phyloP scores from a whole-genome alignment of 2,113 vertebrate species.

The Scalopus aquaticus region DNA sequence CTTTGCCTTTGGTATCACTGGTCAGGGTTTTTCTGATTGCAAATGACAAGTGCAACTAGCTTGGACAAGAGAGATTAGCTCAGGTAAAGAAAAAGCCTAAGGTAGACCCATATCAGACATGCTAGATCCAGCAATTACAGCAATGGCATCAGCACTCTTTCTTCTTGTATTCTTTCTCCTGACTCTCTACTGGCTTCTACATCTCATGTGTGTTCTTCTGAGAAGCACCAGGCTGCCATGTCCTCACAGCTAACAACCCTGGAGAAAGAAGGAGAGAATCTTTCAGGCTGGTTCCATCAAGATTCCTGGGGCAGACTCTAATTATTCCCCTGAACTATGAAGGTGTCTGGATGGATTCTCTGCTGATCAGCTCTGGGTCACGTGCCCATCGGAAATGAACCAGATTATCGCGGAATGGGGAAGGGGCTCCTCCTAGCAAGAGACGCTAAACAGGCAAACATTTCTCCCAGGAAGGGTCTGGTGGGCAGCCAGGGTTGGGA shows the following conservation, averaged over 20 bases:
- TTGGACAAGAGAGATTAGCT: neutral
- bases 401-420: neutral
- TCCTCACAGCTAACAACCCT: neutral
- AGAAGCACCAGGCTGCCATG: neutral
- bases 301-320: neutral
- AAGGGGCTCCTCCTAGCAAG: neutral
- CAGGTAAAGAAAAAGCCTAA: neutral
- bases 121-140: neutral
- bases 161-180: neutral
- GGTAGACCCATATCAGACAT: neutral
- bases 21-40: neutral
- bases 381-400: neutral
- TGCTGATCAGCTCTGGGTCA: neutral
- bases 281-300: neutral
- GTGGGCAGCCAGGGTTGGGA: neutral
- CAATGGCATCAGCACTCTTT: neutral
- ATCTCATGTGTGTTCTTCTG: neutral
- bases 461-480: neutral
- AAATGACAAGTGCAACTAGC: neutral
- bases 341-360: neutral
- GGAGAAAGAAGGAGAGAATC: neutral
- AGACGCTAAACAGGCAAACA: neutral
- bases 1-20: neutral
- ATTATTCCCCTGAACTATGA: neutral
- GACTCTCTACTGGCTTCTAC: neutral